These are phyloP conservation scores for Poeciliopsis turneri DNA, from an alignment of 2,797 vertebrate genomes.

Conservation along the genomic window DNA sequence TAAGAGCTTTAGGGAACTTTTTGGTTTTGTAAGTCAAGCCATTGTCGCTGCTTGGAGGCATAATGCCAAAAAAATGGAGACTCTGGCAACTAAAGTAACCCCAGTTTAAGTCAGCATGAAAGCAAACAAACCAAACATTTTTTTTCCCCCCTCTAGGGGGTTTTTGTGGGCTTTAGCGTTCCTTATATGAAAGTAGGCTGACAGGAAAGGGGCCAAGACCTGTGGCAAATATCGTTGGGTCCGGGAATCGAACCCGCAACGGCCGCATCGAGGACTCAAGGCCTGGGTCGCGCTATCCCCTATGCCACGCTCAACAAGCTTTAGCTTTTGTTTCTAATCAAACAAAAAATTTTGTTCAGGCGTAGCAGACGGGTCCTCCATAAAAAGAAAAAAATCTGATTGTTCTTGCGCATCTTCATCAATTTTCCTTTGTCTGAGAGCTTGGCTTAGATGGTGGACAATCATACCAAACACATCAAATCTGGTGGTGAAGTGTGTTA, in stretches of 20 bases:
- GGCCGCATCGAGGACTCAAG: too few species aligned
- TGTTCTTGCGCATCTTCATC: background rate
- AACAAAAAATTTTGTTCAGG: background rate
- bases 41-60: constrained; percentile 29
- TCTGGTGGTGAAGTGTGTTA: background rate
- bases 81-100: constrained; percentile 18
- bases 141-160: too few species aligned
- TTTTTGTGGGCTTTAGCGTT: too few species aligned
- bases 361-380: background rate
- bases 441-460: background rate
- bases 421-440: background rate
- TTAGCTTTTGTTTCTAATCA: background rate
- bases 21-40: constrained; percentile 6
- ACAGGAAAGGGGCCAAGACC: too few species aligned
- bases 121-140: background rate
- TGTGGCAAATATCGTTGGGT: too few species aligned
- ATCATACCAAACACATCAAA: background rate
- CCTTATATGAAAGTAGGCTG: too few species aligned
- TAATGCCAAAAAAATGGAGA: constrained; percentile 22
- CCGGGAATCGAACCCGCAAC: too few species aligned
- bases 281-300: too few species aligned
- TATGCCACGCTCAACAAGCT: too few species aligned
- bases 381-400: background rate
- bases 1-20: constrained; percentile 37
- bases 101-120: background rate